Evolutionary conservation across 2,888 invertebrate species (phyloP), one percentile per base, ranked within the genome.

Genomic region (Dynastes hyllus): DNA sequence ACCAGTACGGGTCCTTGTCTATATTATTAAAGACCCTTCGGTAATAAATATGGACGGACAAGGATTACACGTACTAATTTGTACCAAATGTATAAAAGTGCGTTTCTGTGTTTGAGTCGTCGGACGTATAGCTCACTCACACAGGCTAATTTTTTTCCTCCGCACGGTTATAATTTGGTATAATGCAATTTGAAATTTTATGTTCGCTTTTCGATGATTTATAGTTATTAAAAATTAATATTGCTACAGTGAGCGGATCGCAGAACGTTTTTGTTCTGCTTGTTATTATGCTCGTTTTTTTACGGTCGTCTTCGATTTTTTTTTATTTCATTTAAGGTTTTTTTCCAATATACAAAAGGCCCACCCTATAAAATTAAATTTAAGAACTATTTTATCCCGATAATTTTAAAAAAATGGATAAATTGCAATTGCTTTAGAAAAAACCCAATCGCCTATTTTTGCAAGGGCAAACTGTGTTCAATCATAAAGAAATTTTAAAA

Each of bases 101-200:
- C 55, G 55, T 81, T 83, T 85, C 82, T 81, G 77, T 78, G 78
- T 81, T 82, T 81, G 51, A 80, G 79, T 79, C 80, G 73, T 82
- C 83, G 78, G 82, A 45, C 40, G 40, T 40, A 2, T 9, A 16
- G 66, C 51, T 8, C 45, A 11, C 11, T 63, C 55, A 65, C 55
- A 45, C 65, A 40, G 27, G 27, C 51, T 53, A 16, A 58, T 70
- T 79, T 79, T 77, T 83, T 83, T 85, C 85, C 84, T 82, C 82
- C 81, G 84, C 83, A 84, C 84, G 84, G 84, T 86, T 87, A 86
- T 86, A 85, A 86, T 86, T 86, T 85, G 84, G 85, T 84, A 85
- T 87, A 86, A 86, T 87, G 86, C 85, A 86, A 86, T 87, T 86
- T 85, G 83, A 85, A 85, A 83, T 86, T 87, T 87, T 87, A 87